Base-by-base conservation (phyloP, 2,888 invertebrate species). In the Phania funesta region DNA sequence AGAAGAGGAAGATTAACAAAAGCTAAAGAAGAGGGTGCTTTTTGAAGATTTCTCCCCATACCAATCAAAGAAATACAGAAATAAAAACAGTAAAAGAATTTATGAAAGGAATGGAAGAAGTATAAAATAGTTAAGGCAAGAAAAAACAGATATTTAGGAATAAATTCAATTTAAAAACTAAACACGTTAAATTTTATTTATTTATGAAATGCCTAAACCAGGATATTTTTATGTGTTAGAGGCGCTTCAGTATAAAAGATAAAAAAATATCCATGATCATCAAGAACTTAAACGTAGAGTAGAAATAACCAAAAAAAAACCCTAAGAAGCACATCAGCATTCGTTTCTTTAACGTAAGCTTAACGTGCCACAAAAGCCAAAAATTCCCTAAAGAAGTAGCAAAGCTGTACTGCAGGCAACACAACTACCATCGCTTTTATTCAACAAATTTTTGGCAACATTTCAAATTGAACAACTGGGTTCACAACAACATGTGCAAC, bases 401-500 rank as follows among this genome's bases (percentile, higher is more conserved):
- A 50, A 46, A 77, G 22, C 46, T 38, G 32, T 18, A 5, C 77
- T 64, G 0, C 38, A 64, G 70, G 54, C 46, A 26, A 1, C 1
- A 58, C 8, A 38, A 74, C 62, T 35, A 54, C 44, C n/a, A n/a
- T n/a, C n/a, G n/a, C 29, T 29, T 29, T 29, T 7, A 29, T 4
- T 29, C 29, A 29, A 6, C 29, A 29, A 4, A 22, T 29, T 76
- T 80, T 81, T 81, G 81, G 81, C 81, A 64, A 60, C 41, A 62
- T 29, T 73, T 76, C 81, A 81, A 67, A 54, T 65, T 74, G 54
- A 29, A 64, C 20, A 64, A 64, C 48, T 71, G 70, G 70, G 56
- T 56, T 58, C 11, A 24, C 29, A 38, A 18, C 29, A 48, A 8
- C 7, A 50, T 13, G 24, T 20, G 32, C 22, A 29, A n/a, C 48